Conservation (phyloP, 2,113 vertebrate species). For the Corynorhinus townsendii region DNA sequence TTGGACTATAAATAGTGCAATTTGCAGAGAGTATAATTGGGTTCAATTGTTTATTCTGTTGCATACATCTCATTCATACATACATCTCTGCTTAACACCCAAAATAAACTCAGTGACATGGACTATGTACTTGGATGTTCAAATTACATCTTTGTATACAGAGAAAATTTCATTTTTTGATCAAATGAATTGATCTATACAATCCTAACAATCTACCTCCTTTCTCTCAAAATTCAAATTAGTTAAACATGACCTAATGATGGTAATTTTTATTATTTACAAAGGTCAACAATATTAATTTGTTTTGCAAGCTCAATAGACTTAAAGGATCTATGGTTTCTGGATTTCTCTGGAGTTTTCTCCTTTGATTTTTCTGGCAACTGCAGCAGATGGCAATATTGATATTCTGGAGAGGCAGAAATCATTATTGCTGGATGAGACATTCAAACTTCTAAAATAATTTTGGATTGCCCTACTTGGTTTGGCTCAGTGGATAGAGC, state of each 20-base stretch:
- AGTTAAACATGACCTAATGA: not conserved
- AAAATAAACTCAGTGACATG: not conserved
- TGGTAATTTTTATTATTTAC: not conserved
- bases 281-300: not conserved
- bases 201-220: not conserved
- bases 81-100: not conserved
- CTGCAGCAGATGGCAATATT: not conserved
- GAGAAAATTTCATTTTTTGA: not conserved
- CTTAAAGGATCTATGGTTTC: not conserved
- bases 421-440: not conserved
- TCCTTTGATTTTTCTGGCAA: not conserved
- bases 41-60: not conserved
- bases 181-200: not conserved
- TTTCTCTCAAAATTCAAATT: not conserved
- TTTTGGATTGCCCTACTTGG: not conserved
- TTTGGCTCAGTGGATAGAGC: too few relatives aligned
- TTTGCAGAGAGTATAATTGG: not conserved
- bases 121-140: not conserved
- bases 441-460: not conserved
- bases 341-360: conserved; percentile 10
- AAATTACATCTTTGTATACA: not conserved
- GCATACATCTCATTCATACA: not conserved
- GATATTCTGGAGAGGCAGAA: not conserved
- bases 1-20: not conserved
- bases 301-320: not conserved